Percentiles rank a stretch among this genome's conserved stretches.
Evolutionary conservation across 2,113 vertebrate species (phyloP).

Genomic region (Epinephelus moara): DNA sequence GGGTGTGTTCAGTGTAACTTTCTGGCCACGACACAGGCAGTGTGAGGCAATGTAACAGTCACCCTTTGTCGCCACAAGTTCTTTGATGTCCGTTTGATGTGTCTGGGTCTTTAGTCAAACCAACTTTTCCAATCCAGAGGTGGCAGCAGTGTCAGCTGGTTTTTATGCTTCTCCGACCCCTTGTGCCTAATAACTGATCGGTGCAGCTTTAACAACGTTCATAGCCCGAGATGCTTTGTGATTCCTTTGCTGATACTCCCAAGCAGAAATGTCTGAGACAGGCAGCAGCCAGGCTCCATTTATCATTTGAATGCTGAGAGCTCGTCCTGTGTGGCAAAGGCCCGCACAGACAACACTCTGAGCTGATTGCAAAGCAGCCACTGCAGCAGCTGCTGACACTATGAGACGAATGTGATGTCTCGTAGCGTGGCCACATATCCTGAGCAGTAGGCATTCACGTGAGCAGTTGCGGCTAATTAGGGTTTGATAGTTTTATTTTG

Average conservation of each 20-base stretch:
- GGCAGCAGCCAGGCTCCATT: slow-evolving; percentile 35
- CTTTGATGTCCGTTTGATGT: too few species aligned
- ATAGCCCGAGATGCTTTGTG: slow-evolving; percentile 8
- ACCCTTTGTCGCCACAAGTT: too few species aligned
- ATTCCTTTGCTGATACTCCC: slow-evolving; percentile 13
- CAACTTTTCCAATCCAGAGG: neutral
- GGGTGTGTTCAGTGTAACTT: too few species aligned
- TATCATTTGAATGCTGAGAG: slow-evolving; percentile 50
- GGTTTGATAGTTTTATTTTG: slow-evolving; percentile 42
- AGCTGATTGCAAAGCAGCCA: slow-evolving; percentile 57
- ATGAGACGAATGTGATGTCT: slow-evolving; percentile 15
- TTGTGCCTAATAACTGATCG: neutral
- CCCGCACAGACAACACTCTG: slow-evolving; percentile 12
- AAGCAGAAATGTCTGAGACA: slow-evolving; percentile 14
- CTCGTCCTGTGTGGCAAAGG: slow-evolving; percentile 31
- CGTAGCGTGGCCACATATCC: slow-evolving; percentile 6
- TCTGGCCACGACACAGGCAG: too few species aligned
- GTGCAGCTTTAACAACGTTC: slow-evolving; percentile 5
- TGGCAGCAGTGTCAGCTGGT: neutral
- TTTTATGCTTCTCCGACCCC: neutral
- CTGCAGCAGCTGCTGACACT: slow-evolving; percentile 31
- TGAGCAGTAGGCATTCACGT: slow-evolving; percentile 7
- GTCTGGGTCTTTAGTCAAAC: neutral
- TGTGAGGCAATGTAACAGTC: too few species aligned
- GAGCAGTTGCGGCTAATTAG: slow-evolving; percentile 32